Base-by-base conservation (phyloP, 1,140 invertebrate species). In the Rhopalosiphum maidis region DNA sequence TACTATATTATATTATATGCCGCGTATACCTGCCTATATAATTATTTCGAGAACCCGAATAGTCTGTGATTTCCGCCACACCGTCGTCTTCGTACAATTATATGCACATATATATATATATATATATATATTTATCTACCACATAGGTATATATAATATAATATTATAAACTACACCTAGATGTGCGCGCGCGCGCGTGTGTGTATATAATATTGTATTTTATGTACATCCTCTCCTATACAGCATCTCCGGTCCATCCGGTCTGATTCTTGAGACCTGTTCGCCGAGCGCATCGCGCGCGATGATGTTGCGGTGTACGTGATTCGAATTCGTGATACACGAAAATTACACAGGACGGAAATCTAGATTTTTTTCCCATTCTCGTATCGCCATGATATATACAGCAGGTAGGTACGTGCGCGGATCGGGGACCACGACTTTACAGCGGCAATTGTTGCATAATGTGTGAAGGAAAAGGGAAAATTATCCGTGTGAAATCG, bases 241-340 rank as follows among this genome's bases (percentile, higher is more conserved):
- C 37, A 54, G n/a, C 88, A 41, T 89, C 88, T 55, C n/a, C 48
- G 88, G 88, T 55, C 88, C 35, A 41, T 89, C 88, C 88, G 88
- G 88, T 89, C 88, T 22, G 88, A 25, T 89, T 55, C 35, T 55
- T 48, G 87, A 89, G 18, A 88, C 30, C n/a, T n/a, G 48, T 55
- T 55, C 43, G 35, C 9, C 8, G 46, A 11, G 87, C 25, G 23
- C 22, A 35, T 54, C 21, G 48, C 9, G 48, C 25, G 23, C 22
- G 35, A 37, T 8, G 60, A n/a, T 18, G 60, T 77, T 18, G 60
- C 60, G 60, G n/a, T 35, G 88, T 55, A 89, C 88, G 88, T 89
- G 88, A 55, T 89, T 55, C n/a, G 48, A 89, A 89, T 89, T 89
- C 51, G 51, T 89, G 88, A 89, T 88, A 35, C 18, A 54, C 48